A percentile compares a stretch with the other conserved stretches of the same genome.
Evolutionary conservation across 2,888 invertebrate genomes (phyloP).

Genomic region (Rhyacophila evoluta): DNA sequence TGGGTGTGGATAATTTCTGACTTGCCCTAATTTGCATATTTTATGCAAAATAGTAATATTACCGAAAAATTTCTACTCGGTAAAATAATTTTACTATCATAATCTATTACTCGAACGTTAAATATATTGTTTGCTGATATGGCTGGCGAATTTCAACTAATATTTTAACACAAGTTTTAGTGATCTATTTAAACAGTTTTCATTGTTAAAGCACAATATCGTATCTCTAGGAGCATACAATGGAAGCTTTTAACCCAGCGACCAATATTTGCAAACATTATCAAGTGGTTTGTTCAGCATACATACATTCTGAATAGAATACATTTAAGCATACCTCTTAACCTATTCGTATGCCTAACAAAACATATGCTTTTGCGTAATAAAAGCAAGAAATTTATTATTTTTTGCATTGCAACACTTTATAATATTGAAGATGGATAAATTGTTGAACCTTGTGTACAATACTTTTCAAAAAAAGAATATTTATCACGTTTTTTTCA

Average conservation of each 20-base stretch:
- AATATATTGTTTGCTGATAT: no score
- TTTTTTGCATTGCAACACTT: neutral
- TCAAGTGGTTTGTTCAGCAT: slow-evolving; percentile 19
- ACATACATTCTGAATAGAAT: slow-evolving; percentile 6
- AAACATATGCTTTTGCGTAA: neutral
- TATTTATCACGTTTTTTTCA: no score
- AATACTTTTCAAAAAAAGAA: no score
- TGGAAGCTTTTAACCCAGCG: slow-evolving; percentile 25
- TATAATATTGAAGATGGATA: neutral
- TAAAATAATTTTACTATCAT: no score
- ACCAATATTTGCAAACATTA: slow-evolving; percentile 29
- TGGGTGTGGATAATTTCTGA: no score
- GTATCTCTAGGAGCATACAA: neutral
- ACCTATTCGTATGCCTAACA: neutral
- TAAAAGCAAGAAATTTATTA: neutral
- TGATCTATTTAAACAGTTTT: slow-evolving; percentile 7
- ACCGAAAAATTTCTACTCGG: no score
- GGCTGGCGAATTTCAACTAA: neutral
- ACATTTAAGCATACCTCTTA: neutral
- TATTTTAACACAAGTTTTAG: slow-evolving; percentile 9
- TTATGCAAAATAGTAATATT: no score
- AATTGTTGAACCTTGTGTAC: no score
- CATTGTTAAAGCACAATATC: slow-evolving; percentile 31
- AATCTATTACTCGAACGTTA: no score
- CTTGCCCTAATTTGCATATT: no score